phyloP scores from a whole-genome alignment of 1,140 invertebrate species.

The Agraylea sexmaculata region DNA sequence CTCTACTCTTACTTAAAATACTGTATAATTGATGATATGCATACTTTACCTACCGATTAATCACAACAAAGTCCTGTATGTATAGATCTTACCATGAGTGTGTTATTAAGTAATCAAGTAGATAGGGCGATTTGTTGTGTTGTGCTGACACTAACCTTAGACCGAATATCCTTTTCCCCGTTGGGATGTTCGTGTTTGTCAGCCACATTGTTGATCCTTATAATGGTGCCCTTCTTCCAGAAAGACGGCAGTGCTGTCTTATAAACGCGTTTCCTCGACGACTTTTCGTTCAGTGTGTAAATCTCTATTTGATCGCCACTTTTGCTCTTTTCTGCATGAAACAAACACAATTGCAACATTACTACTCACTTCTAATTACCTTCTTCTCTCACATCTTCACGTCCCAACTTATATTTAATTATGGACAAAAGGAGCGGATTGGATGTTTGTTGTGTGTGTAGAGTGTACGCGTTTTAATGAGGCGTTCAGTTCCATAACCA shows the following conservation, averaged over 20 bases:
- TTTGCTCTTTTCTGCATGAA: constrained; percentile 52
- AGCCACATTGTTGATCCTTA: constrained; percentile 57
- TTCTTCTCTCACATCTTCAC: constrained; percentile 15
- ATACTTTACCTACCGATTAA: no score
- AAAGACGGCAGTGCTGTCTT: constrained; percentile 47
- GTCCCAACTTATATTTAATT: constrained; percentile 7
- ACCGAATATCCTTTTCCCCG: constrained; percentile 49
- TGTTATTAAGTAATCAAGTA: no score
- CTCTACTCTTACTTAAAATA: no score
- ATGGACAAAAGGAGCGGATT: neutral
- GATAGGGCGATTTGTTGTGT: neutral
- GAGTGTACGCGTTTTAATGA: no score
- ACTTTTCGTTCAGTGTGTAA: constrained; percentile 49
- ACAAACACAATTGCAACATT: constrained; percentile 18
- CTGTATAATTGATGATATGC: no score
- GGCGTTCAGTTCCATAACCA: no score
- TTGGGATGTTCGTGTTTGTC: constrained; percentile 52
- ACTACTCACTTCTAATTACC: constrained; percentile 21
- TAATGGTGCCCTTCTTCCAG: constrained; percentile 50
- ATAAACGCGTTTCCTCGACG: constrained; percentile 46
- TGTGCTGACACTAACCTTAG: constrained; percentile 40
- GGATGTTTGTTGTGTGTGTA: no score
- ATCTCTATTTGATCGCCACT: constrained; percentile 53
- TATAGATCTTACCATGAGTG: no score
- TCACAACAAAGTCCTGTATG: no score